These are phyloP conservation scores for Bubalus kerabau DNA, from an alignment of 2,113 vertebrate species.

Conservation along the genomic window DNA sequence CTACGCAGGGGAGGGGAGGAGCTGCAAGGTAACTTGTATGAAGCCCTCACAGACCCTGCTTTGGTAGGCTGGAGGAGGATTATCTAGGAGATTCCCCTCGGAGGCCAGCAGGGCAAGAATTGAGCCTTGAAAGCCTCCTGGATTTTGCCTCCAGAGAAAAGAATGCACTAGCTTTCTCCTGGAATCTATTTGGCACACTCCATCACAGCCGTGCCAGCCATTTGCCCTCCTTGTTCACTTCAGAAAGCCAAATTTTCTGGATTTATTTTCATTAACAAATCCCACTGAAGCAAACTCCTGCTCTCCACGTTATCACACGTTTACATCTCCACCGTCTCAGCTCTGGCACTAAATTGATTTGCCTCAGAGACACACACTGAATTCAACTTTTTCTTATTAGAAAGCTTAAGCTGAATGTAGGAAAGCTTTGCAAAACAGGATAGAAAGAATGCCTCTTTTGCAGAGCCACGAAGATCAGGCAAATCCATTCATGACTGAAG, in stretches of 20 bases:
- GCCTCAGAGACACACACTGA: background rate
- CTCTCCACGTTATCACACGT: background rate
- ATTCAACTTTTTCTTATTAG: conserved; percentile 6
- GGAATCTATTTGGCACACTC: background rate
- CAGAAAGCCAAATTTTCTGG: background rate
- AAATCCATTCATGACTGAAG: background rate
- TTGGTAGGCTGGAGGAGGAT: background rate
- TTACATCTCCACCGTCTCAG: background rate
- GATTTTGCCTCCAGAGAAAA: background rate
- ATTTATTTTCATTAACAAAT: conserved; percentile 22
- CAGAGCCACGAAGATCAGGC: background rate
- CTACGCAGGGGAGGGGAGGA: rapidly evolving
- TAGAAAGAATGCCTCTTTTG: background rate
- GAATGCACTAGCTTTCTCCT: background rate
- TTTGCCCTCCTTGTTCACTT: background rate
- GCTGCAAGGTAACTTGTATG: background rate
- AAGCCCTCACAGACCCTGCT: background rate
- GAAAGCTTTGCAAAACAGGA: background rate
- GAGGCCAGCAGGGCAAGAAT: background rate
- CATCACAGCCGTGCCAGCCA: background rate
- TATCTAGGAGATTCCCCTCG: background rate
- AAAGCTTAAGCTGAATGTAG: background rate
- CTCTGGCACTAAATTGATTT: background rate
- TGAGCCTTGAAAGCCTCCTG: background rate
- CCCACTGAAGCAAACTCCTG: background rate